Base-by-base conservation (phyloP, 2,888 invertebrate species). In the Pegoplata infirma region DNA sequence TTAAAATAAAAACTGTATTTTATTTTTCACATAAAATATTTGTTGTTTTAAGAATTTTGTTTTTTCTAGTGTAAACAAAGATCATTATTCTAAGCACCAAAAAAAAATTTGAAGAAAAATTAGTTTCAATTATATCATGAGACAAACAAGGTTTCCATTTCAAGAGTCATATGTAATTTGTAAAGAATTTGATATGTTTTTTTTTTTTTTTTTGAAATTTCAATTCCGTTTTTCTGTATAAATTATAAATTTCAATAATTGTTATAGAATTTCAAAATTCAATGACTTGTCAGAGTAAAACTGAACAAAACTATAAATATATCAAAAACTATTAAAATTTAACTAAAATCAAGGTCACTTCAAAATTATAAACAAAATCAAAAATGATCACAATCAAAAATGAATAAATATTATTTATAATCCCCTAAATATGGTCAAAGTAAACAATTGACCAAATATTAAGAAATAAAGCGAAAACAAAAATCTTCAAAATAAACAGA, bases 221-320 rank as follows among this genome's bases (percentile, higher is more conserved):
- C 56, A 73, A 63, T 73, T 58, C 67, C 56, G 56, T 63, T 77
- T 21, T 53, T 53, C 16, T 44, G 16, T 75, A 56, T 51, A n/a
- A n/a, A n/a, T n/a, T n/a, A n/a, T n/a, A n/a, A n/a, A n/a, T n/a
- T n/a, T n/a, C n/a, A n/a, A n/a, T n/a, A 46, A 63, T 67, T 55
- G 59, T 55, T 56, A 44, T 64, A 51, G 63, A 78, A 49, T 73
- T 69, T 47, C 36, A 69, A 69, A 64, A 74, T 61, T 71, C 74
- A 78, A 69, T 78, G 74, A 78, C 66, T 74, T 74, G 69, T 74
- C 69, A 78, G n/a, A n/a, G n/a, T n/a, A n/a, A n/a, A n/a, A n/a
- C n/a, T n/a, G n/a, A n/a, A n/a, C 25, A 8, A 64, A 61, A 63
- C 56, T 53, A 5, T 12, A 3, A 23, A 46, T 5, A 14, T 21